Percentiles rank a stretch among this genome's conserved stretches.
Conservation (phyloP, 2,797 vertebrate species). For the Hypotaenidia okinawae region DNA sequence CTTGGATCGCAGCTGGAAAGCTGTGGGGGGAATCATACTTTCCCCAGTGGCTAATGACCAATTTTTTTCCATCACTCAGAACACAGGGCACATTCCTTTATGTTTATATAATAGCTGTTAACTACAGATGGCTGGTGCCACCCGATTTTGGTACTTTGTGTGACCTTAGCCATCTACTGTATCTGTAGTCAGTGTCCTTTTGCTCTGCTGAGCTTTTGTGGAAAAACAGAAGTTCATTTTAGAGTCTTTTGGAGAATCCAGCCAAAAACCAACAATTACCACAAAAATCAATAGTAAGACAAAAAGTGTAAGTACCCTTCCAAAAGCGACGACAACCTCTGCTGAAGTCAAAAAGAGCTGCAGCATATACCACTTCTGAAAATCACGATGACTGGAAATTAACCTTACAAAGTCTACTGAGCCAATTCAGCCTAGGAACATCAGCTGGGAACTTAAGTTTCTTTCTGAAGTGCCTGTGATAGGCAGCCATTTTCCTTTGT, state of each 20-base stretch:
- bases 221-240: background rate
- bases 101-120: conserved; percentile 78
- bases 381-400: background rate
- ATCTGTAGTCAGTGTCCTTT: background rate
- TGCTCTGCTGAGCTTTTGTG: background rate
- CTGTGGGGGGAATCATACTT: conserved; percentile 53
- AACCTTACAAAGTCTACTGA: background rate
- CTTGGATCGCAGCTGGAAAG: conserved; percentile 78
- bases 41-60: conserved; percentile 72
- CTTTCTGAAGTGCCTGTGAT: background rate
- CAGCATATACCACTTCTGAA: background rate
- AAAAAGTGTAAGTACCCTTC: background rate
- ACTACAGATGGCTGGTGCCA: conserved; percentile 75
- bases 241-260: background rate
- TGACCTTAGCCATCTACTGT: conserved; percentile 15
- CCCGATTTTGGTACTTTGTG: conserved; percentile 48
- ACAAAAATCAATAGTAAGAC: background rate
- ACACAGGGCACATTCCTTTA: conserved; percentile 71
- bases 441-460: background rate
- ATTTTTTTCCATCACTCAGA: conserved; percentile 68
- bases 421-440: background rate
- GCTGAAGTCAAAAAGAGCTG: background rate
- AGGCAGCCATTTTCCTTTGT: background rate
- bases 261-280: background rate
- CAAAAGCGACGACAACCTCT: background rate